Base-by-base conservation (phyloP, 2,797 vertebrate species). In the Ctenopoma multispine region DNA sequence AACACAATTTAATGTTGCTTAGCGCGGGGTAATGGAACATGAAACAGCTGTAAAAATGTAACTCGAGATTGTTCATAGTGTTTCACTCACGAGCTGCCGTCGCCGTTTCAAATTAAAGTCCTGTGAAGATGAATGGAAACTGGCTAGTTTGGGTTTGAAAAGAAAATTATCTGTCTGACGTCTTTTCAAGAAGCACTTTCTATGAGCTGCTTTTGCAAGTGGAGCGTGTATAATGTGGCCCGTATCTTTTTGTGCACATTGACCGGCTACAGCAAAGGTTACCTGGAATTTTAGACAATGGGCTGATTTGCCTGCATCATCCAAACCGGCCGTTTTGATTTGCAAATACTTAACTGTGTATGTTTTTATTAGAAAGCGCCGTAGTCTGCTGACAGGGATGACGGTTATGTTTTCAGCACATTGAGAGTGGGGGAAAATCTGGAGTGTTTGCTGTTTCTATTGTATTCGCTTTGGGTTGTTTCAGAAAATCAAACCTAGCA, bases 271-370 rank as follows among this genome's bases (percentile, higher is more conserved):
- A 49, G 13, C 13, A 41, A 29, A 58, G 27, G 9, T 7, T 31
- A 46, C 61, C n/a, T 18, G 14, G n/a, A 48, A 18, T 63, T 43
- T 50, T 24, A 36, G 49, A 55, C n/a, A 60, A 36, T 21, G 2
- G 7, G 4, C 41, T 56, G 5, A 71, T 73, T 79, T 79, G 48
- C 44, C 10, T 65, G 36, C 10, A 34, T 31, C 1, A 17, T 7
- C 34, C 11, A 49, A n/a, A 13, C 5, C 48, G 24, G 20, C 0
- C 1, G 13, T 65, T 64, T 63, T 44, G 44, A 66, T 74, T 68
- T 53, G 47, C 79, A 77, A 62, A 68, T 65, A 8, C 48, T 69
- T 56, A 34, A 8, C 49, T 11, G 40, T 46, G 14, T 3, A 15
- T 55, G 50, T 21, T 9, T 67, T 38, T 9, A 12, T 36, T 24